Evolutionary conservation across 2,888 invertebrate genomes (phyloP), one percentile per base, ranked within the genome.

Genomic region (Athalia cordata): DNA sequence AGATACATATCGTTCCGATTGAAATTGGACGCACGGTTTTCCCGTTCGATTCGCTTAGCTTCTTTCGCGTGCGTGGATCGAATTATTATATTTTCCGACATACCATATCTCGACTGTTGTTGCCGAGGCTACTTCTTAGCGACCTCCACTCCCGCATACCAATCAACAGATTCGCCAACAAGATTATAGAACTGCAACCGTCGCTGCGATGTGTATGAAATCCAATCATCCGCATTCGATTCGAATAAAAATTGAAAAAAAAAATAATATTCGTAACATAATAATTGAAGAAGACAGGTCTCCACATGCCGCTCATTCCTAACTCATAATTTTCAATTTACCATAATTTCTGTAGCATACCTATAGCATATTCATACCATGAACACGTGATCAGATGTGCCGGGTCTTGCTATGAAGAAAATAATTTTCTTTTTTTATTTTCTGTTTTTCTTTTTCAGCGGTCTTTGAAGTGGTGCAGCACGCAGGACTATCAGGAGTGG

Each of bases 101-200:
- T 72, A 47, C 70, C 72, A 55, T 68, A 68, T 72, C 72, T 47
- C 57, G 57, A 59, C 52, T 57, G 47, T 57, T 59, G 43, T 59
- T 59, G 13, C 45, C 72, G 57, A 57, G 57, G 59, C 59, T 47
- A 29, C 49, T 1, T 29, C 43, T 29, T 57, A 15, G 45, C 47
- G 13, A 59, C 29, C 45, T 72, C 45, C 45, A n/a, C 57, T 72
- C 72, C 59, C 59, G 72, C 72, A 72, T 72, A 72, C 72, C 72
- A 57, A 72, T 72, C 13, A 59, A 59, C 47, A 47, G 72, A 72
- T 72, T 45, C 15, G 45, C n/a, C 43, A 59, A n/a, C 45, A 13
- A 6, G 52, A 59, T 47, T 72, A 72, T 47, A 4, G 29, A 29
- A 29, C 29, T 29, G 29, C 29, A 29, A 29, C 29, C 29, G 29